A percentile compares a stretch with the other conserved stretches of the same genome.
These are phyloP conservation scores for Montipora sp. DNA, from an alignment of 64 coral and sea anemone species.

Conservation along the genomic window DNA sequence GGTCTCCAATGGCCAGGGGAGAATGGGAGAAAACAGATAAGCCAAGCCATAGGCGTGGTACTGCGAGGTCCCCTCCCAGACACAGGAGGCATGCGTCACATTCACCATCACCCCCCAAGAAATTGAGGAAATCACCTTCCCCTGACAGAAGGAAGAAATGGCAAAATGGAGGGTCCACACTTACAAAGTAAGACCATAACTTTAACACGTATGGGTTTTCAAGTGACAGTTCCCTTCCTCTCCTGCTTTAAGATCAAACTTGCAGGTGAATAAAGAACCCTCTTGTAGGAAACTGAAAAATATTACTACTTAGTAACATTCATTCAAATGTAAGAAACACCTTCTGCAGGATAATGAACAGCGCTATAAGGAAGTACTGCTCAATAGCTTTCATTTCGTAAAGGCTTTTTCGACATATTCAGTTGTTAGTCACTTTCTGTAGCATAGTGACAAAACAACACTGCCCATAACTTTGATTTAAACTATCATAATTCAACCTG, in stretches of 20 bases:
- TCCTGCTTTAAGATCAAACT: no score
- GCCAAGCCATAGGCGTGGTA: not conserved
- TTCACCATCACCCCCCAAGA: conserved; percentile 27
- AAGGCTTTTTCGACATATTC: no score
- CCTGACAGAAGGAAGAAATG: not conserved
- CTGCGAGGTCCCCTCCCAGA: not conserved
- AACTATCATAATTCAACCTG: no score
- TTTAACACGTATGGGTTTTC: no score
- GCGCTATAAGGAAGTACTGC: no score
- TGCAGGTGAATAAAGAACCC: no score
- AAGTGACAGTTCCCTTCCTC: no score
- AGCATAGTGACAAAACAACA: no score
- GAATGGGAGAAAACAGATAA: not conserved
- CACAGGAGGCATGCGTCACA: not conserved
- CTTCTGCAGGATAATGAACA: no score
- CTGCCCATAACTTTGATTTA: no score
- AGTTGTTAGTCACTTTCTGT: no score
- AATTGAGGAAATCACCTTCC: conserved; percentile 24
- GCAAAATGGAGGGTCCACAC: conserved; percentile 39
- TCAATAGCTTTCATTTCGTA: no score
- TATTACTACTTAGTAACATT: not conserved
- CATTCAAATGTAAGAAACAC: not conserved
- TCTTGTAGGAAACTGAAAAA: not conserved
- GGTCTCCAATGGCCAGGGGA: conserved; percentile 26
- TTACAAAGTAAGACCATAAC: conserved; percentile 55